These are phyloP conservation scores for Heterodera filipjevi DNA, from an alignment of 2,888 invertebrate species.

Conservation along the genomic window DNA sequence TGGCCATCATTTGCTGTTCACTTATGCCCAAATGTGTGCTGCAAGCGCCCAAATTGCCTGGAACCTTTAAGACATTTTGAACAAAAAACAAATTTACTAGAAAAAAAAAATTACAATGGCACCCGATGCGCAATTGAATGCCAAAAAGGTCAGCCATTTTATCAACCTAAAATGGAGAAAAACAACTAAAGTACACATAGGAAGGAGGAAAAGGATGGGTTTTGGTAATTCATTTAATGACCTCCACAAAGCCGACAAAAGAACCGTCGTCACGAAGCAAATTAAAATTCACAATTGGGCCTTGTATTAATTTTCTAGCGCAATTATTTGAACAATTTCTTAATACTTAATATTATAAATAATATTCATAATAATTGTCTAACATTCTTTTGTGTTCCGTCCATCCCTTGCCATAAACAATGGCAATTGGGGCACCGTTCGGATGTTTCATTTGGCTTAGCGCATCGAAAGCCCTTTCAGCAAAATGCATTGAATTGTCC, in stretches of 20 bases:
- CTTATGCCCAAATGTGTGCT: slow-evolving; percentile 78
- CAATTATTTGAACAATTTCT: too few relatives aligned
- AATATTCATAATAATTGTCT: too few relatives aligned
- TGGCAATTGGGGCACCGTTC: slow-evolving; percentile 43
- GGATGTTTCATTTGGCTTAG: slow-evolving; percentile 36
- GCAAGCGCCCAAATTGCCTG: slow-evolving; percentile 82
- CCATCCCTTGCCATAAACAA: slow-evolving; percentile 15
- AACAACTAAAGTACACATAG: slow-evolving; percentile 8
- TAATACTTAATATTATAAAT: too few relatives aligned
- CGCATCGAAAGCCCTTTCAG: slow-evolving; percentile 28
- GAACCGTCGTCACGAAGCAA: slow-evolving; percentile 78
- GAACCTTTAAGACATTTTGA: background rate
- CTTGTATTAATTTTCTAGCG: slow-evolving; percentile 71
- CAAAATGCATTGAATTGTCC: slow-evolving; percentile 25
- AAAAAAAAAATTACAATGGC: slow-evolving; percentile 78
- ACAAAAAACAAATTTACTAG: background rate
- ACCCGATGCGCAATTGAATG: slow-evolving; percentile 86
- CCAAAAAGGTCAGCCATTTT: slow-evolving; percentile 85
- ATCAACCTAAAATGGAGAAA: slow-evolving; percentile 73
- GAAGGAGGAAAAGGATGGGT: too few relatives aligned
- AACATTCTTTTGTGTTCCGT: background rate
- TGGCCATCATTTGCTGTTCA: slow-evolving; percentile 70
- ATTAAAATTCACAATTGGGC: slow-evolving; percentile 87
- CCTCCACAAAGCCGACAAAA: slow-evolving; percentile 86
- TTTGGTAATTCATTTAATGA: too few relatives aligned